phyloP scores from a whole-genome alignment of 2,113 vertebrate species.

The Phyllostomus discolor region DNA sequence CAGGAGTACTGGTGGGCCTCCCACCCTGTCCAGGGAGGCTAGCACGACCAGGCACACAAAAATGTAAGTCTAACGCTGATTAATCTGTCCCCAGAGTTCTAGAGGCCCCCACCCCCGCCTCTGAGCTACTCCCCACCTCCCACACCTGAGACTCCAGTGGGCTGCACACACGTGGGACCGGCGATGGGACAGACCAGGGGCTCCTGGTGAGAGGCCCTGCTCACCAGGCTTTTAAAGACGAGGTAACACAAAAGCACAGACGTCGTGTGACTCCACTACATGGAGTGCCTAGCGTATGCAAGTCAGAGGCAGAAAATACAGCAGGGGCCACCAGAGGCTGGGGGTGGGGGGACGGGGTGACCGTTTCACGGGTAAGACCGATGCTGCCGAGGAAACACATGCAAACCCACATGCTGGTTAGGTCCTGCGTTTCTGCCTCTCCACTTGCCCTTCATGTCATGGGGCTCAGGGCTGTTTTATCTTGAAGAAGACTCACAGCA shows the following conservation, averaged over 20 bases:
- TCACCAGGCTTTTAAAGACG: not conserved
- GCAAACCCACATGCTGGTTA: not conserved
- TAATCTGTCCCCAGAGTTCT: not conserved
- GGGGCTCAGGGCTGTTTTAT: not conserved
- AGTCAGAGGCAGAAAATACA: not conserved
- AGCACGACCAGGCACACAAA: not conserved
- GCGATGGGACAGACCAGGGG: no score
- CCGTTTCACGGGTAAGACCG: not conserved
- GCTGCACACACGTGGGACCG: not conserved
- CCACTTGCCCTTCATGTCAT: not conserved
- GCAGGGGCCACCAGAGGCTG: not conserved
- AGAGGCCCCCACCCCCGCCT: not conserved
- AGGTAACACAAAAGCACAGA: not conserved
- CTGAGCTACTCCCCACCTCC: not conserved
- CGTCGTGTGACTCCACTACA: not conserved
- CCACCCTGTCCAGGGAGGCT: not conserved
- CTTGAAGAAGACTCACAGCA: not conserved
- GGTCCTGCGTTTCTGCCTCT: not conserved
- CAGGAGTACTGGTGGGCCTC: not conserved
- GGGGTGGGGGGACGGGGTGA: accelerated
- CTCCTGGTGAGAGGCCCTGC: not conserved
- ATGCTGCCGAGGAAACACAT: not conserved
- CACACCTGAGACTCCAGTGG: not conserved
- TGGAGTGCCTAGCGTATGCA: not conserved
- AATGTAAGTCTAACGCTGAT: not conserved